Percentiles rank a stretch among this genome's conserved stretches.
phyloP scores from a whole-genome alignment of 92 coral and sea anemone species.

The Phenganax stokvisi region DNA sequence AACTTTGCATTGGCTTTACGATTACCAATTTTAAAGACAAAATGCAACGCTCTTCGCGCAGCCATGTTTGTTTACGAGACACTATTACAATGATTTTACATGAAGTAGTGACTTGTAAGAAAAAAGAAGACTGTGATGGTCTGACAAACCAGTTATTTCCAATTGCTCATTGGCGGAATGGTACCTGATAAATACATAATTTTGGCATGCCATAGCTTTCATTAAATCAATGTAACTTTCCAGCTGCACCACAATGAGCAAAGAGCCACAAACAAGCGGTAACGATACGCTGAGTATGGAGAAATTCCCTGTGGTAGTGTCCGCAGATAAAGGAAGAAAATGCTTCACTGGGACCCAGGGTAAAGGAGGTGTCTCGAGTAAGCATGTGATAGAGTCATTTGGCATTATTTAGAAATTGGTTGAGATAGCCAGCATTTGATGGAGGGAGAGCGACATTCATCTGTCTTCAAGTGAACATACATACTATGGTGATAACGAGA shows the following conservation, averaged over 20 bases:
- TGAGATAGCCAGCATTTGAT: too few relatives aligned
- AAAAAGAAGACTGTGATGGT: too few relatives aligned
- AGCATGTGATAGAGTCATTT: background rate
- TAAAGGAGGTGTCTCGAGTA: slow-evolving; percentile 9
- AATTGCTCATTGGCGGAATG: too few relatives aligned
- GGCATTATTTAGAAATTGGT: too few relatives aligned
- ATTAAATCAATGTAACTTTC: background rate
- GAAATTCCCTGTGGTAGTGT: slow-evolving; percentile 40
- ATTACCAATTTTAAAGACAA: slow-evolving; percentile 84
- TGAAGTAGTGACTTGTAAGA: too few relatives aligned
- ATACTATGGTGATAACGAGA: too few relatives aligned
- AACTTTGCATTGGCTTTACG: slow-evolving; percentile 77
- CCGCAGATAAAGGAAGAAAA: slow-evolving; percentile 69
- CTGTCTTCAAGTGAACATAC: too few relatives aligned
- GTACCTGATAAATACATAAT: too few relatives aligned
- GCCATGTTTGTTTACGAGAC: slow-evolving; percentile 8
- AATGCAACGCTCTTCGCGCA: slow-evolving; percentile 69
- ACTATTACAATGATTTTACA: background rate
- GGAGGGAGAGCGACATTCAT: too few relatives aligned
- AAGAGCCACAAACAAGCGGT: background rate
- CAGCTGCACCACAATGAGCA: background rate
- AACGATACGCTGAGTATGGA: slow-evolving; percentile 4
- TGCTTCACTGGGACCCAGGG: slow-evolving; percentile 75
- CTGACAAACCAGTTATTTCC: too few relatives aligned
- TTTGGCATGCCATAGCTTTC: too few relatives aligned